Percentiles rank a stretch among this genome's conserved stretches.
Evolutionary conservation across 2,113 vertebrate species (phyloP).

Genomic region (Equus przewalskii): DNA sequence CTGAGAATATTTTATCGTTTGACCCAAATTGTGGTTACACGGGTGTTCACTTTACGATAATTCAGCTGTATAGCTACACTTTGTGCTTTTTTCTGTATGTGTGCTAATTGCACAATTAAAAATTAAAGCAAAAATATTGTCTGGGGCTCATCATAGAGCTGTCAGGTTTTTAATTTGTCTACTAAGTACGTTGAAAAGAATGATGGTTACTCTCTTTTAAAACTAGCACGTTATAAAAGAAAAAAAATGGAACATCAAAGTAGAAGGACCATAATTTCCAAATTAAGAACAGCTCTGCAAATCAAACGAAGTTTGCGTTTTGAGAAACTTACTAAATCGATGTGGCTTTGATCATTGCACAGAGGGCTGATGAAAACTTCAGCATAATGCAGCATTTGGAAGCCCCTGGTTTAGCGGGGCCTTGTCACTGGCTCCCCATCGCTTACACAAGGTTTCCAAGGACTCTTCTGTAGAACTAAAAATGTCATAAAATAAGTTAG

Average conservation of each 20-base stretch:
- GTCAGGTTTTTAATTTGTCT: background rate
- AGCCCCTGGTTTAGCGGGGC: background rate
- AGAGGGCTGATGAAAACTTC: background rate
- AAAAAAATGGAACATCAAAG: background rate
- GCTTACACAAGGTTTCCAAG: background rate
- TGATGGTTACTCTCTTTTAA: background rate
- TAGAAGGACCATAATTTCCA: background rate
- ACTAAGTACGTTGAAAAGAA: background rate
- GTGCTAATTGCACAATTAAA: background rate
- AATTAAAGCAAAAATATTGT: background rate
- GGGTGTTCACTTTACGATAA: background rate
- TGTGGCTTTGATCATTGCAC: background rate
- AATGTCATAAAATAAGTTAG: background rate
- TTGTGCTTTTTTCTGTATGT: background rate
- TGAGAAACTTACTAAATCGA: background rate
- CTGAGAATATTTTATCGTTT: background rate
- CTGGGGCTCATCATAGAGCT: background rate
- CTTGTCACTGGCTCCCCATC: background rate
- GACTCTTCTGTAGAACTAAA: background rate
- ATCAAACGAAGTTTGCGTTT: background rate
- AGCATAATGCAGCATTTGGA: background rate
- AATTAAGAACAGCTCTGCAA: background rate
- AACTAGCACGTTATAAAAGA: background rate
- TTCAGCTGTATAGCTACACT: background rate
- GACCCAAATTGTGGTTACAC: background rate